These are phyloP conservation scores for Brachionus manjavacas DNA, from an alignment of 1,140 invertebrate genomes.

Conservation along the genomic window DNA sequence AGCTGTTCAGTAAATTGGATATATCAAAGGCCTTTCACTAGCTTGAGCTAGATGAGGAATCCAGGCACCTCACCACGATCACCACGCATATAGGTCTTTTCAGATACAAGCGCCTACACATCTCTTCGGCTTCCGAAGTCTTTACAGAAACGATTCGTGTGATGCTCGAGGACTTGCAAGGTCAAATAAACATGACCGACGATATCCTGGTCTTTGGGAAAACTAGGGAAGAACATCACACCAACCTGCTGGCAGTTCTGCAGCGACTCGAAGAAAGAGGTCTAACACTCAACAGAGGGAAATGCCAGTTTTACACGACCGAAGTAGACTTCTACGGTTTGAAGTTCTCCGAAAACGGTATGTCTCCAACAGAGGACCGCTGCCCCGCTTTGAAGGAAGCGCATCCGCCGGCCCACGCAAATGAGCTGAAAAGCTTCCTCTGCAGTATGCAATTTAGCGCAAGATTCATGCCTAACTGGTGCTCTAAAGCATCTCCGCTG, in stretches of 20 bases:
- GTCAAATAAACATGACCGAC: conserved; percentile 45
- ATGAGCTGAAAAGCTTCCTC: conserved; percentile 32
- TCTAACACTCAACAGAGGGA: conserved; percentile 50
- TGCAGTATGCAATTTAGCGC: not conserved
- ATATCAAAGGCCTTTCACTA: not conserved
- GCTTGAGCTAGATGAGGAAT: not conserved
- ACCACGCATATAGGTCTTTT: conserved; percentile 55
- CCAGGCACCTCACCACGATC: conserved; percentile 55
- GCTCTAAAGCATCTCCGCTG: not conserved
- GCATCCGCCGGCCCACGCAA: conserved; percentile 33
- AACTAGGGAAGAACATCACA: conserved; percentile 45
- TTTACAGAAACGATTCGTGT: conserved; percentile 44
- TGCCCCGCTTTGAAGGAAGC: conserved; percentile 39
- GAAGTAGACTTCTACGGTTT: conserved; percentile 52
- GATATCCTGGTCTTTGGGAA: conserved; percentile 48
- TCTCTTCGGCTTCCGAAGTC: conserved; percentile 46
- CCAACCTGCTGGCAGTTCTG: conserved; percentile 44
- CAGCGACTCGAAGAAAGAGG: conserved; percentile 45
- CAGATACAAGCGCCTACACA: conserved; percentile 53
- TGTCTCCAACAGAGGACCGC: conserved; percentile 43
- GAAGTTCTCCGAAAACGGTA: conserved; percentile 44
- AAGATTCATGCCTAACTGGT: not conserved
- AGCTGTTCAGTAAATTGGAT: not conserved
- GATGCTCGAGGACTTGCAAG: conserved; percentile 40
- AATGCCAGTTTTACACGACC: conserved; percentile 50